Conservation (phyloP, 2,797 vertebrate genomes). For the Periophthalmus magnuspinnatus region DNA sequence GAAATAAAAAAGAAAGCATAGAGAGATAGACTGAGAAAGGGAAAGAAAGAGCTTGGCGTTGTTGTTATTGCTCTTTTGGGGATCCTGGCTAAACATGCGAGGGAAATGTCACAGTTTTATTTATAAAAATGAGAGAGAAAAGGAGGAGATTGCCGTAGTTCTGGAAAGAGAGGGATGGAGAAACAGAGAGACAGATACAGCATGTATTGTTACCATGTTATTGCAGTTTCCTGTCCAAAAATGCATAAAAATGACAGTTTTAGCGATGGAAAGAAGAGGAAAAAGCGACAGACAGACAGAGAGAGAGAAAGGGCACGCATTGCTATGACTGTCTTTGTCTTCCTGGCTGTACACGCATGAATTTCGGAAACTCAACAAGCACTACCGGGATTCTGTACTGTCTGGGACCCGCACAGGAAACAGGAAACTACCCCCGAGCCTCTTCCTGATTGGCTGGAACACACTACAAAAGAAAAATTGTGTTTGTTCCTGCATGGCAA, state of each 20-base stretch:
- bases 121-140: too few relatives aligned
- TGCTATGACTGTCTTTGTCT: conserved; percentile 59
- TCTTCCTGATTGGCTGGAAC: conserved; percentile 80
- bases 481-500: conserved; percentile 81
- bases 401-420: conserved; percentile 79
- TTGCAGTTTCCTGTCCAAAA: too few relatives aligned
- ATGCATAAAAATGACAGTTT: too few relatives aligned
- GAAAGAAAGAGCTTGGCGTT: too few relatives aligned
- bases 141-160: conserved; percentile 24
- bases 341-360: conserved; percentile 73
- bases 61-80: too few relatives aligned
- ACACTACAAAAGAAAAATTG: conserved; percentile 74
- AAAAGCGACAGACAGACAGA: background rate
- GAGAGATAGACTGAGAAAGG: background rate
- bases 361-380: conserved; percentile 67
- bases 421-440: conserved; percentile 81
- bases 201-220: too few relatives aligned
- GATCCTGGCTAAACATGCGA: too few relatives aligned
- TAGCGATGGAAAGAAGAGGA: background rate
- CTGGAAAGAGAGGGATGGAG: background rate
- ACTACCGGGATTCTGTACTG: conserved; percentile 62
- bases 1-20: too few relatives aligned
- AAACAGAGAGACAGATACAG: too few relatives aligned
- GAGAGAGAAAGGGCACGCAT: conserved; percentile 19
- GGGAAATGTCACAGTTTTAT: too few relatives aligned